Percentiles rank a stretch among this genome's conserved stretches.
phyloP scores from a whole-genome alignment of 2,797 vertebrate species.

The Coranthus polyacanthus region DNA sequence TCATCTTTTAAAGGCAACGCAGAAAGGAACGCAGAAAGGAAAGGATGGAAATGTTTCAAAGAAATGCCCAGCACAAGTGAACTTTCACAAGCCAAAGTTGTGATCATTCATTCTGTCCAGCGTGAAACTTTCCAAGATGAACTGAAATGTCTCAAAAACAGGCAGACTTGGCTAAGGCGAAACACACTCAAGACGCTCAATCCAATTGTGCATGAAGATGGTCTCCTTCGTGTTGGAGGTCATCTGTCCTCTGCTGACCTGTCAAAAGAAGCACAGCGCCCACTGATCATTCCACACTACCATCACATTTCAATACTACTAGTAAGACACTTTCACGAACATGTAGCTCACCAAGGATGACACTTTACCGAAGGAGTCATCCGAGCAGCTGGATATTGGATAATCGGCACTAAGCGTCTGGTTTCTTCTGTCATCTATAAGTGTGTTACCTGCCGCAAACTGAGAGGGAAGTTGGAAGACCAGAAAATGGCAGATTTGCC shows the following conservation, averaged over 20 bases:
- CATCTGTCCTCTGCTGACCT: neutral
- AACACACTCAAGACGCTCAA: no score
- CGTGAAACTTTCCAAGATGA: no score
- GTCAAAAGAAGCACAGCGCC: conserved; percentile 2
- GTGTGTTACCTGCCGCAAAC: conserved; percentile 7
- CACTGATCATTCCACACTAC: conserved; percentile 1
- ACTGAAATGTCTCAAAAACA: no score
- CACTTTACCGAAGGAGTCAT: conserved; percentile 7
- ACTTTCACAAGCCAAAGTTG: no score
- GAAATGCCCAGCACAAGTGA: no score
- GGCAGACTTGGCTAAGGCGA: no score
- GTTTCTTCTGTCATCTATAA: conserved; percentile 16
- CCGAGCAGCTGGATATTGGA: conserved; percentile 12
- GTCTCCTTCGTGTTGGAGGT: no score
- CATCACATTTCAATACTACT: conserved; percentile 7
- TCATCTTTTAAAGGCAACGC: no score
- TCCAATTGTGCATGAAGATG: no score
- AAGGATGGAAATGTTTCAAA: no score
- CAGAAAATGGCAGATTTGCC: conserved; percentile 20
- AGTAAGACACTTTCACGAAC: conserved; percentile 16
- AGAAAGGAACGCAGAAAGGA: no score
- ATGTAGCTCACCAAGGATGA: conserved; percentile 11
- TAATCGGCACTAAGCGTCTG: conserved; percentile 11
- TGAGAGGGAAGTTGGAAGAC: neutral
- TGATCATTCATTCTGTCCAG: no score